Percentiles rank a stretch among this genome's conserved stretches.
These are phyloP conservation scores for Protobothrops mucrosquamatus DNA, from an alignment of 2,113 vertebrate genomes.

Conservation along the genomic window DNA sequence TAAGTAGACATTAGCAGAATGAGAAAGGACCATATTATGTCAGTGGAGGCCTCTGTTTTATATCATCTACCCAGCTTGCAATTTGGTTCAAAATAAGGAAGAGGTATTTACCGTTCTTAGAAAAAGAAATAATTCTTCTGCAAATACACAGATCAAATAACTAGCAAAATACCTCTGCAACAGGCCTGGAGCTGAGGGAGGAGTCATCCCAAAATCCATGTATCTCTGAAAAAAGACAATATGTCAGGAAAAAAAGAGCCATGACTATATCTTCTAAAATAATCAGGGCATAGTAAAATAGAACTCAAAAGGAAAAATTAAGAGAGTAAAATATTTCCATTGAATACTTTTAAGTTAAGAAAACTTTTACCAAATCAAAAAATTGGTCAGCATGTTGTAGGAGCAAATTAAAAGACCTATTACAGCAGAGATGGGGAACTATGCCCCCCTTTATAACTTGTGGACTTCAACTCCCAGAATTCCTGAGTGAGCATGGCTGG, in stretches of 20 bases:
- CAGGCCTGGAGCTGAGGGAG: slow-evolving; percentile 76
- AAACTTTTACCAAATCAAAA: not conserved
- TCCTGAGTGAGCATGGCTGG: not conserved
- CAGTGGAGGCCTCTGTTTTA: not conserved
- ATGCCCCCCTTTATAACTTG: not conserved
- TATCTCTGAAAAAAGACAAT: slow-evolving; percentile 78
- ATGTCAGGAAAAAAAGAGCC: not conserved
- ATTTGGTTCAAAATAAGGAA: not conserved
- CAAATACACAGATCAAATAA: not conserved
- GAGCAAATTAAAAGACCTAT: not conserved
- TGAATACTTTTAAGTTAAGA: not conserved
- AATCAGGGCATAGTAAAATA: not conserved
- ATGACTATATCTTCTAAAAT: not conserved
- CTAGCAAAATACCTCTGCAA: slow-evolving; percentile 77
- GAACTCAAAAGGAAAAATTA: not conserved
- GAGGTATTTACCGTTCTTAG: not conserved
- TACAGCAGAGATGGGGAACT: not conserved
- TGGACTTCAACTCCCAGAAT: not conserved
- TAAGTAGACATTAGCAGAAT: not conserved
- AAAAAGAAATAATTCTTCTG: not conserved
- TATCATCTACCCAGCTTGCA: not conserved
- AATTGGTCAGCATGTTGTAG: not conserved
- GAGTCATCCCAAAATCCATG: slow-evolving; percentile 81
- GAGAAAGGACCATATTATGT: not conserved
- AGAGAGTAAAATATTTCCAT: not conserved